phyloP scores from a whole-genome alignment of 2,113 vertebrate genomes.

The Myotis lucifugus region DNA sequence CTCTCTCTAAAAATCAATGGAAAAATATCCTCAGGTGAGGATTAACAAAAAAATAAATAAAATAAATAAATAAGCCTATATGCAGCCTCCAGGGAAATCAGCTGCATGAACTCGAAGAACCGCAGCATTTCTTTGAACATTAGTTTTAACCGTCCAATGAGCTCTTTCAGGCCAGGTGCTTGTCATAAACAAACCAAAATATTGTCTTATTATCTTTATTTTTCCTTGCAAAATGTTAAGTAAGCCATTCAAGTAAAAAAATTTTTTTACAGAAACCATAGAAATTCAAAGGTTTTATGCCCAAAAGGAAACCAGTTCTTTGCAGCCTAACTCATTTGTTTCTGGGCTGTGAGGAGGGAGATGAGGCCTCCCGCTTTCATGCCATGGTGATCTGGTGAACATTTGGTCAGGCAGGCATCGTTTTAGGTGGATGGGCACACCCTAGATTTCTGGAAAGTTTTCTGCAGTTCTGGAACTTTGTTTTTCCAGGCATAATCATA shows the following conservation, averaged over 20 bases:
- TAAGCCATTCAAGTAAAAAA: constrained; percentile 37
- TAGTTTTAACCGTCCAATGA: background rate
- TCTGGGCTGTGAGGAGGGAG: constrained; percentile 90
- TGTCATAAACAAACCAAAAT: constrained; percentile 47
- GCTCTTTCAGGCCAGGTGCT: constrained; percentile 32
- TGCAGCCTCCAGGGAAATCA: constrained; percentile 56
- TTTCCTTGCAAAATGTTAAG: constrained; percentile 45
- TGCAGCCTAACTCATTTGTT: constrained; percentile 73
- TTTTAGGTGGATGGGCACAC: constrained; percentile 92
- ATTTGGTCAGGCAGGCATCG: constrained; percentile 90
- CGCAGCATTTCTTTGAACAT: background rate
- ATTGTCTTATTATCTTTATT: background rate
- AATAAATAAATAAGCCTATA: too few relatives aligned
- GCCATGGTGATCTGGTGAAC: constrained; percentile 97
- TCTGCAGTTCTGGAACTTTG: constrained; percentile 92
- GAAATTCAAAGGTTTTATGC: constrained; percentile 57
- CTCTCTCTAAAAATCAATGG: too few relatives aligned
- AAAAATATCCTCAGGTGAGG: too few relatives aligned
- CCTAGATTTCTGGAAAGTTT: constrained; percentile 91
- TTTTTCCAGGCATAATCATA: constrained; percentile 86
- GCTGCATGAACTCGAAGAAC: background rate
- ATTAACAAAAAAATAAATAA: too few relatives aligned
- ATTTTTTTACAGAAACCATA: background rate
- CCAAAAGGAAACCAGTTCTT: constrained; percentile 58
- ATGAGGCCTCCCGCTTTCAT: constrained; percentile 93